These are phyloP conservation scores for Thymelicus acteon DNA, from an alignment of 2,888 invertebrate genomes.

Conservation along the genomic window DNA sequence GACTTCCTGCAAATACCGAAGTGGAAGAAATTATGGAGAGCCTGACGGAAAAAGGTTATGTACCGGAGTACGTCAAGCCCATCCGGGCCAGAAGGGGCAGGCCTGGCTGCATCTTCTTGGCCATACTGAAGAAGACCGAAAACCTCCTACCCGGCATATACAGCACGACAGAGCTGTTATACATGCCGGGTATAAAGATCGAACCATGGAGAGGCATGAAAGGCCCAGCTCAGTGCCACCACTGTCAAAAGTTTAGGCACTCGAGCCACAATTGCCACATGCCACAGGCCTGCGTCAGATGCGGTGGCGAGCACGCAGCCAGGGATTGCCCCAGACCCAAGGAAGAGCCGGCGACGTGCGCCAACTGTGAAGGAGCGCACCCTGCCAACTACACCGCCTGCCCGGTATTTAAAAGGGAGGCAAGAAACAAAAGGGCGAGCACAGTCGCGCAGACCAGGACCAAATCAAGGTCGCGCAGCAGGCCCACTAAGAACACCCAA, in stretches of 20 bases:
- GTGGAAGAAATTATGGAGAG: too few relatives aligned
- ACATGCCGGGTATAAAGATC: constrained; percentile 42
- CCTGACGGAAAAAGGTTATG: too few relatives aligned
- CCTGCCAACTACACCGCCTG: constrained; percentile 38
- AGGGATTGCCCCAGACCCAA: too few relatives aligned
- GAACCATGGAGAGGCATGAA: constrained; percentile 41
- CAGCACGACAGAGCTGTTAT: constrained; percentile 37
- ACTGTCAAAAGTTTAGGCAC: constrained; percentile 46
- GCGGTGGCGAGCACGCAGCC: constrained; percentile 3
- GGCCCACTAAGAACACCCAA: too few relatives aligned
- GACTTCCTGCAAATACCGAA: too few relatives aligned
- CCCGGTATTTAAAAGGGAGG: constrained; percentile 33
- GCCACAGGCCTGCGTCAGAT: constrained; percentile 15
- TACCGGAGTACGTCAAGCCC: constrained; percentile 13
- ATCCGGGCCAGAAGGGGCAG: constrained; percentile 31
- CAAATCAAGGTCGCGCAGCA: too few relatives aligned
- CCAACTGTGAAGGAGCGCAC: neutral
- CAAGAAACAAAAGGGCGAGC: neutral
- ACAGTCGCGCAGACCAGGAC: too few relatives aligned
- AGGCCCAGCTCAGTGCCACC: constrained; percentile 36
- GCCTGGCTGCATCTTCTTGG: constrained; percentile 36
- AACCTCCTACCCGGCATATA: constrained; percentile 40
- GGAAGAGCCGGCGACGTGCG: too few relatives aligned
- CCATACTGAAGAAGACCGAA: constrained; percentile 32
- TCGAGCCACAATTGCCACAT: constrained; percentile 44